Conservation (phyloP, 2,888 invertebrate species). For the Heliconius hortense region DNA sequence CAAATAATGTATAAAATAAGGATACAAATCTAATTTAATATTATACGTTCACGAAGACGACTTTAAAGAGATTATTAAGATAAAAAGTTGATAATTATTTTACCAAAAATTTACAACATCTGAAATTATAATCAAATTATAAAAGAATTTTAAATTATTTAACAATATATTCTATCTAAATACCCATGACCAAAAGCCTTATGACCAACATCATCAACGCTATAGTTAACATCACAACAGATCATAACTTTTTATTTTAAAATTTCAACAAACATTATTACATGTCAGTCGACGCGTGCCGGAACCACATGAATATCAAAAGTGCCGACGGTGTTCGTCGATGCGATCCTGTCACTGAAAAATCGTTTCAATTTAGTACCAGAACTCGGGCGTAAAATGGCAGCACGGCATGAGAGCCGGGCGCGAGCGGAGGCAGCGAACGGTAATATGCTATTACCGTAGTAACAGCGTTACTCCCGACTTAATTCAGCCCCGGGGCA, state of each 20-base stretch:
- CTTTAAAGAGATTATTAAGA: background rate
- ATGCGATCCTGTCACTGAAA: constrained; percentile 72
- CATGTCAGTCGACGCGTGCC: constrained; percentile 42
- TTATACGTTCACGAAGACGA: background rate
- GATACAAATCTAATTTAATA: background rate
- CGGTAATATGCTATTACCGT: constrained; percentile 73
- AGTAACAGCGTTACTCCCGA: constrained; percentile 78
- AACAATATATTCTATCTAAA: background rate
- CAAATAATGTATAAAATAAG: background rate
- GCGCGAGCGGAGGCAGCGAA: constrained; percentile 51
- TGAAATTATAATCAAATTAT: background rate
- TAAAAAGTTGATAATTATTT: background rate
- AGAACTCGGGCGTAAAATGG: constrained; percentile 65
- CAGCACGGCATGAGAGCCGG: constrained; percentile 45
- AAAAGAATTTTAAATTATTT: background rate
- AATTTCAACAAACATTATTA: constrained; percentile 26
- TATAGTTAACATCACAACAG: background rate
- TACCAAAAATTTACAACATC: background rate
- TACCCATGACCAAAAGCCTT: too few species aligned
- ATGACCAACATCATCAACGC: too few species aligned
- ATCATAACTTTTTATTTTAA: constrained; percentile 23
- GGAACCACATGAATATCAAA: constrained; percentile 53
- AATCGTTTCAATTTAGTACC: constrained; percentile 72
- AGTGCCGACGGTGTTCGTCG: constrained; percentile 59
- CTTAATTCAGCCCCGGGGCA: constrained; percentile 73